Evolutionary conservation across 2,113 vertebrate species (phyloP).

Genomic region (Xiphophorus couchianus): DNA sequence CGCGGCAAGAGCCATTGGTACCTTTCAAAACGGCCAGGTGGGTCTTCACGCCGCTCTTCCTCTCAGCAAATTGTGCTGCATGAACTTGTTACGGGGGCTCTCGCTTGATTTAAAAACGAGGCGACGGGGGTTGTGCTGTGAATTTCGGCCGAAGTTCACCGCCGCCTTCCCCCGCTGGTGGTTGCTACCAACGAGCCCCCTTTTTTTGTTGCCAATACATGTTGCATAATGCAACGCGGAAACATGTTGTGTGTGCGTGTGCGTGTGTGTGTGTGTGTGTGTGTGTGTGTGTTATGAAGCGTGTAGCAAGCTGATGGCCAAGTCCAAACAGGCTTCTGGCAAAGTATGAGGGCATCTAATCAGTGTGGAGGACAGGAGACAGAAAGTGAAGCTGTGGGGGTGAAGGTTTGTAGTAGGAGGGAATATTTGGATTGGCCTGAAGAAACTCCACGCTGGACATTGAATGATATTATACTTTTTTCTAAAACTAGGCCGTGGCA

Average conservation of each 20-base stretch:
- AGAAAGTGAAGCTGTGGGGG: conserved; percentile 20
- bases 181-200: conserved; percentile 20
- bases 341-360: conserved; percentile 32
- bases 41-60: conserved; percentile 7
- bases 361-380: conserved; percentile 11
- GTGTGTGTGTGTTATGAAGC: conserved; percentile 15
- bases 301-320: conserved; percentile 18
- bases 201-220: conserved; percentile 24
- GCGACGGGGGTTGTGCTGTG: conserved; percentile 12
- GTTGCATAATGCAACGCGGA: conserved; percentile 67
- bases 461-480: background rate
- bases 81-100: background rate
- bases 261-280: background rate
- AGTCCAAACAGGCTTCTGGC: conserved; percentile 40
- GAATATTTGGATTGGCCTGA: background rate
- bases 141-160: conserved; percentile 42
- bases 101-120: background rate
- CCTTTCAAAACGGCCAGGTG: conserved; percentile 84
- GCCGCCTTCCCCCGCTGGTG: background rate
- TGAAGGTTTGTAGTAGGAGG: background rate
- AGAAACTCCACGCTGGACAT: background rate
- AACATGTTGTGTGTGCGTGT: conserved; percentile 13
- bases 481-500: background rate
- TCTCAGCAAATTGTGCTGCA: background rate
- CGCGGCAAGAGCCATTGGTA: conserved; percentile 86